Evolutionary conservation across 2,888 invertebrate species (phyloP).

Genomic region (Eupithecia centaureata): DNA sequence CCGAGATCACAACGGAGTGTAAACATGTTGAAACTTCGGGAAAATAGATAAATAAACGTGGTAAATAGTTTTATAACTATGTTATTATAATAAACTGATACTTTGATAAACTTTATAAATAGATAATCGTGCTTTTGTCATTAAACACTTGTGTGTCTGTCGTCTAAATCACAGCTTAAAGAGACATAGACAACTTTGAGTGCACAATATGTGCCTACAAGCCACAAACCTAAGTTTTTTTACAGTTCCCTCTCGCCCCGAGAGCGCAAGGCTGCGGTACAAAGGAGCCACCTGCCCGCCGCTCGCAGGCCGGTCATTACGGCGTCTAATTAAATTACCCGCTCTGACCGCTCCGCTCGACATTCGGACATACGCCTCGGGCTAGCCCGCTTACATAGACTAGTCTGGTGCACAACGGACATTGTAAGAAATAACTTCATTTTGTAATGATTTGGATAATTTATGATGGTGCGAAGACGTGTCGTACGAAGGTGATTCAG

Average conservation of each 20-base stretch:
- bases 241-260: neutral
- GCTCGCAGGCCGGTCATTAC: slow-evolving; percentile 33
- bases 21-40: neutral
- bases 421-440: neutral
- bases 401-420: slow-evolving; percentile 7
- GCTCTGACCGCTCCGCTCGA: slow-evolving; percentile 25
- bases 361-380: slow-evolving; percentile 50
- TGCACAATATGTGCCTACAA: neutral
- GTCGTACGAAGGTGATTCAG: too few species aligned
- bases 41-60: neutral
- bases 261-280: neutral
- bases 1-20: neutral
- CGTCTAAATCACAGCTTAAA: neutral
- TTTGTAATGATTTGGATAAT: too few species aligned
- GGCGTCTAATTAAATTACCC: slow-evolving; percentile 41
- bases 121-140: too few species aligned
- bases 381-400: slow-evolving; percentile 40
- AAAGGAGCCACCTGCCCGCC: slow-evolving; percentile 7
- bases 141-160: too few species aligned
- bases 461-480: too few species aligned
- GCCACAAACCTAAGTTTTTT: neutral
- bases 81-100: too few species aligned
- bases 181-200: neutral
- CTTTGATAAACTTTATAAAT: too few species aligned
- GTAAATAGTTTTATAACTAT: too few species aligned